Conservation (phyloP, 2,797 vertebrate genomes). For the Syngnathus rostellatus region DNA sequence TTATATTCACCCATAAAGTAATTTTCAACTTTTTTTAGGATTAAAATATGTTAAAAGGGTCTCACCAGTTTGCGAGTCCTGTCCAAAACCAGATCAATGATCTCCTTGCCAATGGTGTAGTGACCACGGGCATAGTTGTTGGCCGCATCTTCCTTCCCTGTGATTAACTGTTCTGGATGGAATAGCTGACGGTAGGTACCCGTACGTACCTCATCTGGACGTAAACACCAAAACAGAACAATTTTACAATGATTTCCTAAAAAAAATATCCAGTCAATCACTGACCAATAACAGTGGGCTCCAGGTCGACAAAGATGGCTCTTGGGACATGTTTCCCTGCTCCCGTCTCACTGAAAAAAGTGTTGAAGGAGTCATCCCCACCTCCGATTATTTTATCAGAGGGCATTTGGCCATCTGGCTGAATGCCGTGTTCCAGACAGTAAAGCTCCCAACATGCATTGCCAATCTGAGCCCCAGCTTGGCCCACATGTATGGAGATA, state of each 20-base stretch:
- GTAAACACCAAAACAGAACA: neutral
- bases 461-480: constrained; percentile 69
- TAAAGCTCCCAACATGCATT: constrained; percentile 73
- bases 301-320: constrained; percentile 88
- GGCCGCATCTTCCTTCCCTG: constrained; percentile 71
- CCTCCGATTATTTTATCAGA: constrained; percentile 62
- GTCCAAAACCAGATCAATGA: constrained; percentile 69
- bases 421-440: constrained; percentile 71
- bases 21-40: neutral
- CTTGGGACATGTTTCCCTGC: constrained; percentile 82
- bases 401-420: constrained; percentile 69
- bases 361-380: constrained; percentile 77
- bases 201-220: constrained; percentile 55
- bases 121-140: constrained; percentile 73
- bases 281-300: constrained; percentile 86
- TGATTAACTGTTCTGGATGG: constrained; percentile 72
- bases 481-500: constrained; percentile 70
- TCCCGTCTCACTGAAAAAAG: constrained; percentile 81
- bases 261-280: neutral
- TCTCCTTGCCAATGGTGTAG: constrained; percentile 72
- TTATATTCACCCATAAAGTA: neutral
- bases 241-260: neutral
- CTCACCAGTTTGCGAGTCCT: constrained; percentile 70
- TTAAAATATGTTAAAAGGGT: neutral
- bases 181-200: constrained; percentile 65